Evolutionary conservation across 2,113 vertebrate genomes (phyloP).

Genomic region (Sula dactylatra): DNA sequence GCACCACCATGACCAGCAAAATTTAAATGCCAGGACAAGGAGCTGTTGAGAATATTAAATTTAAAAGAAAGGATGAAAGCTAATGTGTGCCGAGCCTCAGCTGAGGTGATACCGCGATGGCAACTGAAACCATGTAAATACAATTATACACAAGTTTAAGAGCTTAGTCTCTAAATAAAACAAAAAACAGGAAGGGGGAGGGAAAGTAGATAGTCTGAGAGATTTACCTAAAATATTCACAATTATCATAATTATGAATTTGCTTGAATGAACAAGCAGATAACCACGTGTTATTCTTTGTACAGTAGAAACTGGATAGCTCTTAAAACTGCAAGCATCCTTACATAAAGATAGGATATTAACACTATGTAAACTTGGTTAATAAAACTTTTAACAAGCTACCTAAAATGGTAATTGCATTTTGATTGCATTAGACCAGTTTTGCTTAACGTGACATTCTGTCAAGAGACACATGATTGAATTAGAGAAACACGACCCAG

Average conservation of each 20-base stretch:
- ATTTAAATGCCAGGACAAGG: not conserved
- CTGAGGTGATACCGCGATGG: not conserved
- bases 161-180: not conserved
- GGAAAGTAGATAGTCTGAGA: not conserved
- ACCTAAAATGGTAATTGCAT: not conserved
- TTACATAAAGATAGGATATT: not conserved
- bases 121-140: not conserved
- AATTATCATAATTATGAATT: not conserved
- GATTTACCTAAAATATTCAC: not conserved
- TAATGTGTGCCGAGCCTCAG: not conserved
- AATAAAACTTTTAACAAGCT: not conserved
- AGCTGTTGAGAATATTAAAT: not conserved
- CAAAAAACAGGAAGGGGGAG: not conserved
- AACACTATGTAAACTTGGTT: not conserved
- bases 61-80: not conserved
- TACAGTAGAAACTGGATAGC: not conserved
- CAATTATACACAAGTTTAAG: not conserved
- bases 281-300: not conserved
- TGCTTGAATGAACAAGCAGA: not conserved
- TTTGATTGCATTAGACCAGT: not conserved
- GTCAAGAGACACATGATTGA: fast-evolving
- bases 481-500: not conserved
- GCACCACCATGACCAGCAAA: not conserved
- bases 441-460: not conserved
- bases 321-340: not conserved